Evolutionary conservation across 2,797 vertebrate species (phyloP).

Genomic region (Anniella stebbinsi): DNA sequence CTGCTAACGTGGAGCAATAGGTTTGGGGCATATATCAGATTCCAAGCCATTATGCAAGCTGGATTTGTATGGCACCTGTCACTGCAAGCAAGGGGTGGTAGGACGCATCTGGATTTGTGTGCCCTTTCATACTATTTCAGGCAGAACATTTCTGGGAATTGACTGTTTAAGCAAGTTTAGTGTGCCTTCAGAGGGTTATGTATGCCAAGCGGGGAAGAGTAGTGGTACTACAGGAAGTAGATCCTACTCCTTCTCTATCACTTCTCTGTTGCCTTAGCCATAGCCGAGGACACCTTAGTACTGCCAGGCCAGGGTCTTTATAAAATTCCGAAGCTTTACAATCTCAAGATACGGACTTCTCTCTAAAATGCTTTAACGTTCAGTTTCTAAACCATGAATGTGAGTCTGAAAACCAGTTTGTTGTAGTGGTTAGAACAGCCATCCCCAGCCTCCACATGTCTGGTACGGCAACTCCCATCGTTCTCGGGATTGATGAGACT

Average conservation of each 20-base stretch:
- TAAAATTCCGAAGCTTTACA: background rate
- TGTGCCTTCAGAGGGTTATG: background rate
- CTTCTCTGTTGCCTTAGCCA: background rate
- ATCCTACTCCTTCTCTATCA: background rate
- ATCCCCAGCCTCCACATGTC: no score
- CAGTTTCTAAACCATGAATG: background rate
- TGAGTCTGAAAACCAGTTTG: background rate
- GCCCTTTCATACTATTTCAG: background rate
- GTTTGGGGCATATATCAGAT: background rate
- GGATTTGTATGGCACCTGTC: background rate
- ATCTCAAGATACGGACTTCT: background rate
- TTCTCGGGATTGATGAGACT: no score
- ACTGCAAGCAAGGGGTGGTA: background rate
- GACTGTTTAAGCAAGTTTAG: background rate
- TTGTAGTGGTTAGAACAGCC: background rate
- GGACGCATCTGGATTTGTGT: background rate
- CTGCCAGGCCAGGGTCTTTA: background rate
- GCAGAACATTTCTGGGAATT: background rate
- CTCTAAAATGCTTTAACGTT: background rate
- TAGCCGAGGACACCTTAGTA: background rate
- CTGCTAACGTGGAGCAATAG: background rate
- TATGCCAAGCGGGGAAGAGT: no score
- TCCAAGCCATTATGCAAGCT: background rate
- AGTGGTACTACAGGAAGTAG: background rate
- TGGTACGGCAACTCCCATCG: no score